Evolutionary conservation across 2,888 invertebrate genomes (phyloP).

Genomic region (Cecidostiba fungosa): DNA sequence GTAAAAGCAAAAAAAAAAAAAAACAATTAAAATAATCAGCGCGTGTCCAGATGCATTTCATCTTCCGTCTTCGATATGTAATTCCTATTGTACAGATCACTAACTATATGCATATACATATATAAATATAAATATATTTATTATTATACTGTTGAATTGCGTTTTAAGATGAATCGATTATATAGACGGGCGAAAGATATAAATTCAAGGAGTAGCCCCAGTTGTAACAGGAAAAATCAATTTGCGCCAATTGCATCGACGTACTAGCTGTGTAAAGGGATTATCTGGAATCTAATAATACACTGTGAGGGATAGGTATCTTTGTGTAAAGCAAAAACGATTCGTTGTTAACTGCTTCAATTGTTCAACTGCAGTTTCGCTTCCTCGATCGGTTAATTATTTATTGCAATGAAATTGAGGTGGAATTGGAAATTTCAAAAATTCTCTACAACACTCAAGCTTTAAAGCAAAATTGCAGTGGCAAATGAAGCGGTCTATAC

Average conservation of each 20-base stretch:
- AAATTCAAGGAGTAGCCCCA: conserved; percentile 52
- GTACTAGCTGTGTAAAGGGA: conserved; percentile 40
- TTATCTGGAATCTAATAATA: too few relatives aligned
- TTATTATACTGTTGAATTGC: conserved; percentile 53
- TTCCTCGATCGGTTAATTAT: neutral
- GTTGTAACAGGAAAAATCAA: conserved; percentile 4
- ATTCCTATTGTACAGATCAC: conserved; percentile 68
- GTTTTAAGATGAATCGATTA: conserved; percentile 49
- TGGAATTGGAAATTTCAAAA: too few relatives aligned
- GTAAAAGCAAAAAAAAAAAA: neutral
- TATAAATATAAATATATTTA: conserved; percentile 18
- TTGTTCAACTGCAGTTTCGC: neutral
- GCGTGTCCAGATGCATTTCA: conserved; percentile 62
- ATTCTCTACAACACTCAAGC: neutral
- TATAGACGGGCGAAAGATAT: conserved; percentile 44
- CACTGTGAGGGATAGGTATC: conserved; percentile 23
- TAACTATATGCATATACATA: neutral
- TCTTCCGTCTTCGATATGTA: conserved; percentile 68
- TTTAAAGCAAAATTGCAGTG: conserved; percentile 43
- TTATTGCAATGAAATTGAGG: too few relatives aligned
- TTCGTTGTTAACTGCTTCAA: conserved; percentile 1
- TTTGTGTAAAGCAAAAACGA: conserved; percentile 21
- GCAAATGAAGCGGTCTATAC: conserved; percentile 37
- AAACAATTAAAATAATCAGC: conserved; percentile 15
- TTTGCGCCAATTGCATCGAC: conserved; percentile 50